A percentile compares a stretch with the other conserved stretches of the same genome.
Conservation (phyloP, 2,113 vertebrate genomes). For the Amia ocellicauda region DNA sequence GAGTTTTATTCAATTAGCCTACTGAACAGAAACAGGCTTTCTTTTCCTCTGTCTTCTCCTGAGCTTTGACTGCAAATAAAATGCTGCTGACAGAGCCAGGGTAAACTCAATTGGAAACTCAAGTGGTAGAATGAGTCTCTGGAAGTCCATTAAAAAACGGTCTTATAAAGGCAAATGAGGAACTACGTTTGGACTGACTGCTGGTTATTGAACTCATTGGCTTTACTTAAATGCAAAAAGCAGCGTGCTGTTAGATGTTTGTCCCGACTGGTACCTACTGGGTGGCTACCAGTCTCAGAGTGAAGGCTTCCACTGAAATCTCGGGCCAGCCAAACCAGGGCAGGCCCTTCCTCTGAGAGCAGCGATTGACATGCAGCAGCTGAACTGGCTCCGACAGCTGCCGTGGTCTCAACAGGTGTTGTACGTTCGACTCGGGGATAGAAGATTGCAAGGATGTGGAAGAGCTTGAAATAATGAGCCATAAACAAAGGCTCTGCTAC, state of each 20-base stretch:
- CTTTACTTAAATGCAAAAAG: not conserved
- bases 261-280: not conserved
- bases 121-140: no score
- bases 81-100: no score
- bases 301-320: not conserved
- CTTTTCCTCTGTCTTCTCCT: no score
- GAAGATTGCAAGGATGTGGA: slow-evolving; percentile 28
- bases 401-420: slow-evolving; percentile 46
- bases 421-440: slow-evolving; percentile 34
- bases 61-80: no score
- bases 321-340: slow-evolving; percentile 2
- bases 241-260: not conserved
- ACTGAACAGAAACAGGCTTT: no score
- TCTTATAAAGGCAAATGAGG: no score
- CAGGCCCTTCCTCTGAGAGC: not conserved
- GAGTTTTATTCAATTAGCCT: no score
- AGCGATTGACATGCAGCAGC: not conserved
- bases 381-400: slow-evolving; percentile 15
- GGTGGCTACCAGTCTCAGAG: not conserved
- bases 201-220: no score
- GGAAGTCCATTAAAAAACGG: no score
- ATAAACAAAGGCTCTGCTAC: slow-evolving; percentile 52
- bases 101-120: no score
- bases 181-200: no score
- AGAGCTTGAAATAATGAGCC: slow-evolving; percentile 16